Conservation (phyloP, 2,113 vertebrate genomes). For the Callipepla californica region DNA sequence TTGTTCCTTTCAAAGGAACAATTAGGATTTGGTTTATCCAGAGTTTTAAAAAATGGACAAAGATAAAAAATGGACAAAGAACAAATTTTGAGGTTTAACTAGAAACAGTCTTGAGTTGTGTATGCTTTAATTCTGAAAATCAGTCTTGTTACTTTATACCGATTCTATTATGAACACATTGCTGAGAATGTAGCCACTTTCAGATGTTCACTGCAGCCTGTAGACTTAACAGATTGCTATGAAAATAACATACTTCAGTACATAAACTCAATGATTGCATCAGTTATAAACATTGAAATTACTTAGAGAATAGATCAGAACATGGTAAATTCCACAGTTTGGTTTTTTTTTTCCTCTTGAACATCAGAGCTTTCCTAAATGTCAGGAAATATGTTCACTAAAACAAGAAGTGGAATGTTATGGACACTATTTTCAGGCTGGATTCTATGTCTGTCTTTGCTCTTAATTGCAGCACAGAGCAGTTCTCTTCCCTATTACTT, state of each 20-base stretch:
- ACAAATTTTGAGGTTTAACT: slow-evolving; percentile 45
- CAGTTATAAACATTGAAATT: slow-evolving; percentile 50
- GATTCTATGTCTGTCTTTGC: not conserved
- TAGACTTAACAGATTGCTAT: slow-evolving; percentile 56
- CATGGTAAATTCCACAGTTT: not conserved
- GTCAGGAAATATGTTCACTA: not conserved
- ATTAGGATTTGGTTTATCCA: slow-evolving; percentile 15
- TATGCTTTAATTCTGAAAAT: slow-evolving; percentile 29
- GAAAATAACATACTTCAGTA: slow-evolving; percentile 57
- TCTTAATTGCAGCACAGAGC: not conserved
- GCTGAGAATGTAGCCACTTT: not conserved
- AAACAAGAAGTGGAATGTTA: not conserved
- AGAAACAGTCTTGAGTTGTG: not conserved
- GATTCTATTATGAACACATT: not conserved
- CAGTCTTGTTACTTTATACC: not conserved
- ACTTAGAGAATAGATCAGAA: slow-evolving; percentile 30
- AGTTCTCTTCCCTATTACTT: not conserved
- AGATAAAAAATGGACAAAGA: not conserved
- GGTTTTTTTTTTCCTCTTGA: not conserved
- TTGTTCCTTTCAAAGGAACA: slow-evolving; percentile 22
- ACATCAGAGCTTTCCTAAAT: not conserved
- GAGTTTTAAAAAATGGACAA: not conserved
- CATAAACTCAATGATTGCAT: slow-evolving; percentile 29
- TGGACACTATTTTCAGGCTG: not conserved
- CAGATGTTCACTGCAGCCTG: slow-evolving; percentile 13